These are phyloP conservation scores for Aphelenchoides fujianensis DNA, from an alignment of 1,140 invertebrate species.

Conservation along the genomic window DNA sequence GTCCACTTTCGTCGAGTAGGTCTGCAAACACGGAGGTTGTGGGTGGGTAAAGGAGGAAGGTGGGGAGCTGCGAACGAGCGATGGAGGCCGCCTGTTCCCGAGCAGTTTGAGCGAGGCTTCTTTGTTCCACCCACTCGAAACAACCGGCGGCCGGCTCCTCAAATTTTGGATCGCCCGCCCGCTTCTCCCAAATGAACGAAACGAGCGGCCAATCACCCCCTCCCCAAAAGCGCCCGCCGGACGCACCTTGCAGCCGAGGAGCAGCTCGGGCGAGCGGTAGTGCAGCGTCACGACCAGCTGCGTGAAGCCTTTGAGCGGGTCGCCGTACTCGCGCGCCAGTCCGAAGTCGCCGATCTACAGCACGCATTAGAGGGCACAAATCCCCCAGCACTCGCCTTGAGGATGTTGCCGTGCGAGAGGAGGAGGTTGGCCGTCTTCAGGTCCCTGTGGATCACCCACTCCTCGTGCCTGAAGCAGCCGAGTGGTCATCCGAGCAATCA, in stretches of 20 bases:
- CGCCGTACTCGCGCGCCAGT: conserved; percentile 92
- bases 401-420: conserved; percentile 81
- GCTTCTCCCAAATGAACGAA: no score
- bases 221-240: no score
- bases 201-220: no score
- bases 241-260: conserved; percentile 74
- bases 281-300: conserved; percentile 94
- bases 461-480: conserved; percentile 91
- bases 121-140: no score
- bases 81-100: no score
- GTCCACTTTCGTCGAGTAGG: conserved; percentile 83
- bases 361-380: conserved; percentile 9
- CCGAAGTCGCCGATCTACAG: conserved; percentile 85
- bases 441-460: conserved; percentile 97
- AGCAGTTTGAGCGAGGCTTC: no score
- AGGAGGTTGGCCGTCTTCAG: conserved; percentile 97
- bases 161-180: no score
- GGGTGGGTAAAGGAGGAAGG: no score
- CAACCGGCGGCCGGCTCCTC: no score
- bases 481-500: no score
- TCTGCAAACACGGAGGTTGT: conserved; percentile 65
- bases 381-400: conserved; percentile 67
- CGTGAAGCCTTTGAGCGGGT: conserved; percentile 90
- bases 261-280: conserved; percentile 89
- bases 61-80: no score